Base-by-base conservation (phyloP, 35 echinoderm and acorn worm genomes). In the Diadema setosum region DNA sequence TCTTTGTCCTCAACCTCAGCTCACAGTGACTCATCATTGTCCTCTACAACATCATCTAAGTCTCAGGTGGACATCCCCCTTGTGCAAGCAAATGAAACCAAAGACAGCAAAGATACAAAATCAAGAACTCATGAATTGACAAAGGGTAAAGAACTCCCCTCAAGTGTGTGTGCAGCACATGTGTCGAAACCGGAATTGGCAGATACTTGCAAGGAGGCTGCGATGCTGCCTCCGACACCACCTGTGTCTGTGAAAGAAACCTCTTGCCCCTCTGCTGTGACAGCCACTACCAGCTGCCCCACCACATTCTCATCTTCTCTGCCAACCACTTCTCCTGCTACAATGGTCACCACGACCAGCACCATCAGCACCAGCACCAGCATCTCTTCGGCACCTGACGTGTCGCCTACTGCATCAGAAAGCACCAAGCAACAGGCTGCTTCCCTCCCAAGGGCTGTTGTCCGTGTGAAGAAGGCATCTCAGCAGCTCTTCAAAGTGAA, bases 401-500 rank as follows among this genome's bases (percentile, higher is more conserved):
- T 44, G 24, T 21, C 73, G 20, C 7, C 37, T 2, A 32, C 73
- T 41, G 37, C 44, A 36, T 42, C 73, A 8, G 33, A 39, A 4
- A 78, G 73, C 18, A 35, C 33, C 73, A 78, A 78, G 44, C 73
- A 25, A 7, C 40, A 39, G 33, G 73, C 40, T 35, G 73, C 73
- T 17, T 78, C 73, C 11, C 73, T 44, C 9, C 73, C 73, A 32
- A 78, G 44, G 73, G 35, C 73, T 78, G 15, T 35, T 44, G 73
- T 78, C 33, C 14, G 40, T 61, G 65, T 87, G 4, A 65, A 87
- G 42, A 87, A 87, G 24, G 57, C 64, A 57, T 73, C 64, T 15
- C 61, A 73, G 24, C 85, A 87, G 37, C 45, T 87, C 5, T 34
- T 46, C 21, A 87, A 87, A 39, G 85, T 87, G 40, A 42, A 61